These are phyloP conservation scores for Globia sparganii DNA, from an alignment of 2,888 invertebrate species.

Conservation along the genomic window DNA sequence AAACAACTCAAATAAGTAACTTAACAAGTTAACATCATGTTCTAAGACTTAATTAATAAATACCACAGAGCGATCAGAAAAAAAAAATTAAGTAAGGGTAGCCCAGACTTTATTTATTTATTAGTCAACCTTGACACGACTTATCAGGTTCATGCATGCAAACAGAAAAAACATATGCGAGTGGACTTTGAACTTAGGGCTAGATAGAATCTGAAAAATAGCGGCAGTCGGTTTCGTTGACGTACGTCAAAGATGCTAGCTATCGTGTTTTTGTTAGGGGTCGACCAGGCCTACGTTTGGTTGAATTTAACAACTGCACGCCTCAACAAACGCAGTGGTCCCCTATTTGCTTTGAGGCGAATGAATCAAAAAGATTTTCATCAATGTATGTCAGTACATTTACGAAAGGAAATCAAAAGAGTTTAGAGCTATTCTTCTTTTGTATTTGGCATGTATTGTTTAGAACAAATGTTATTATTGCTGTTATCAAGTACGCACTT, in stretches of 20 bases:
- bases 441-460: slow-evolving; percentile 41
- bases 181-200: not conserved
- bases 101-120: not conserved
- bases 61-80: not conserved
- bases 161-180: not conserved
- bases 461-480: slow-evolving; percentile 20
- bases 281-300: slow-evolving; percentile 15
- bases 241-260: not conserved
- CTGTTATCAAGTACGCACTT: slow-evolving; percentile 12
- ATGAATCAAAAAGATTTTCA: slow-evolving; percentile 67
- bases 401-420: slow-evolving; percentile 50
- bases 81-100: not conserved
- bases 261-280: not conserved
- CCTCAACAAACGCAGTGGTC: slow-evolving; percentile 16
- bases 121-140: not conserved
- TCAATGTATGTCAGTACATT: slow-evolving; percentile 59
- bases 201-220: not conserved
- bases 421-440: slow-evolving; percentile 25
- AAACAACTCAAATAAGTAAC: not conserved
- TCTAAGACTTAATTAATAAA: not conserved
- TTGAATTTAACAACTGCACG: slow-evolving; percentile 47
- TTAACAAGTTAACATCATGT: not conserved
- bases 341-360: slow-evolving; percentile 51
- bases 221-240: not conserved
- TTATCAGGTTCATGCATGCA: not conserved